Evolutionary conservation across 1,140 invertebrate species (phyloP), one percentile per base, ranked within the genome.

Genomic region (Leptinotarsa lineolata): DNA sequence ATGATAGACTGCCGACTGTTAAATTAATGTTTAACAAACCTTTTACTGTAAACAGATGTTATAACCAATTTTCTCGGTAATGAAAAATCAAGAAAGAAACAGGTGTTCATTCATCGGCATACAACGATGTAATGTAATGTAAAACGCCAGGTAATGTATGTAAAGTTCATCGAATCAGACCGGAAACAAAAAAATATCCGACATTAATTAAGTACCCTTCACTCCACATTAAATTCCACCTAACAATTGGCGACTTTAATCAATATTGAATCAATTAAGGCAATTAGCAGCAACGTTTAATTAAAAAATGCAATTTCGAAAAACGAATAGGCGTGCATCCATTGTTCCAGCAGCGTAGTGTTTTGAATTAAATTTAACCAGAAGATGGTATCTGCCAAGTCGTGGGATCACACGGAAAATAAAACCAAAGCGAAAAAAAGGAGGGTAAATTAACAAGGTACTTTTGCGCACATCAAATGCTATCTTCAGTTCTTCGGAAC

Each of bases 351-450:
- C 68, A 69, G 61, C 70, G 67, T 30, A 48, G 74, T 65, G 60
- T 70, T 75, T 75, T 75, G 71, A 75, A 72, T 75, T 70, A 72
- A 75, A 75, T 75, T 72, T 67, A 74, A 70, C 74, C 67, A 63
- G 64, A 59, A 75, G 74, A 75, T 75, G 70, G 63, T 75, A 75
- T 75, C 74, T 67, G 65, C 48, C 68, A 72, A 75, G 74, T 75
- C 74, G 74, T 75, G 74, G 74, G 68, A 73, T 66, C 39, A 68
- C 65, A 39, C 64, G 70, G 70, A 68, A 60, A 75, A 73, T 65
- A 75, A 73, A 72, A 72, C 48, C 54, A 64, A 63, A 71, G 60
- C 46, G 70, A 72, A 72, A 75, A 75, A 75, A 48, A 21, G 48
- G 60, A 15, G 22, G 61, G 61, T 72, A 75, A 75, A 75, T 75